Evolutionary conservation across 2,888 invertebrate species (phyloP).

Genomic region (Bruchidius siliquastri): DNA sequence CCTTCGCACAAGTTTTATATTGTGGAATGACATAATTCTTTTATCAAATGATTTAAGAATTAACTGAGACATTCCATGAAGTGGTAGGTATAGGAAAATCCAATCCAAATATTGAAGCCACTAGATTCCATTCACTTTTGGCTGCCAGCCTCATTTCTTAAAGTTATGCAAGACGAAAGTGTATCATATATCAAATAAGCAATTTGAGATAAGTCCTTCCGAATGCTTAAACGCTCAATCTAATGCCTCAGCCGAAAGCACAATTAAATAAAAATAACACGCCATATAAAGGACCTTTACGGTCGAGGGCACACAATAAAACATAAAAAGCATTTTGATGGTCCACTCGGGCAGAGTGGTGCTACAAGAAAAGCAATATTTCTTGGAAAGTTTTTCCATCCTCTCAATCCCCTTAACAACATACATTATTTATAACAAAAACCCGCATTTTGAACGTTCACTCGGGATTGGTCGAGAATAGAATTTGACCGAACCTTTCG

Average conservation of each 20-base stretch:
- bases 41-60: no score
- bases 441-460: constrained; percentile 36
- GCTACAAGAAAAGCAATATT: constrained; percentile 24
- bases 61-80: no score
- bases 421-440: constrained; percentile 49
- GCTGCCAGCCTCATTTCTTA: no score
- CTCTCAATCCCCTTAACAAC: constrained; percentile 35
- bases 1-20: no score
- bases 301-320: constrained; percentile 2
- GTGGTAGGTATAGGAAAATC: no score
- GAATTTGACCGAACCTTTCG: constrained; percentile 46
- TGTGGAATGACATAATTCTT: no score
- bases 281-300: constrained; percentile 1
- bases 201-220: background rate
- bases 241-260: background rate
- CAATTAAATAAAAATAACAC: background rate
- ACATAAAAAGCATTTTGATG: background rate
- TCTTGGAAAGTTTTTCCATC: constrained; percentile 22
- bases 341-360: constrained; percentile 2
- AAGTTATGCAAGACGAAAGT: no score
- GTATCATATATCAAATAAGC: no score
- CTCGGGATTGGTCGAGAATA: constrained; percentile 42
- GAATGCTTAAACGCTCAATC: background rate
- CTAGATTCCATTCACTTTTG: no score
- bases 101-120: no score